Evolutionary conservation across 1,140 invertebrate species (phyloP).

Genomic region (Danaus plexippus): DNA sequence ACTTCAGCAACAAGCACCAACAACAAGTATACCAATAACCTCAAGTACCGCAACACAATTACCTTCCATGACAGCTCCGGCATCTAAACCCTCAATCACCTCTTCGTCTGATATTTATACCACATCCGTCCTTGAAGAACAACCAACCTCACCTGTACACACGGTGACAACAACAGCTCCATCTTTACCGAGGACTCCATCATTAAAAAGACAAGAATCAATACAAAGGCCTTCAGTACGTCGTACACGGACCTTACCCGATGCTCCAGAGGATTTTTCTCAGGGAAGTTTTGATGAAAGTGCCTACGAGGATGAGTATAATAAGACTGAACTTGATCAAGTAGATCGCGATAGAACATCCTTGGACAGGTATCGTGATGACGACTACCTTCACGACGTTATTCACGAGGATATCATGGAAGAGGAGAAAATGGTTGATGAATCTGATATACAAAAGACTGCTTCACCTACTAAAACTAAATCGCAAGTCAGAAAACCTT

Average conservation of each 20-base stretch:
- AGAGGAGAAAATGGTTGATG: conserved; percentile 40
- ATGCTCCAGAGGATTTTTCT: conserved; percentile 58
- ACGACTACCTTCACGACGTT: conserved; percentile 48
- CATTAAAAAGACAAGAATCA: conserved; percentile 62
- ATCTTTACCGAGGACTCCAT: conserved; percentile 53
- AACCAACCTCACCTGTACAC: conserved; percentile 41
- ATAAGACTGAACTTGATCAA: conserved; percentile 69
- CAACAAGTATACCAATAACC: too few relatives aligned
- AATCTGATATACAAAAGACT: conserved; percentile 49
- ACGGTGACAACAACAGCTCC: conserved; percentile 56
- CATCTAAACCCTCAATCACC: too few relatives aligned
- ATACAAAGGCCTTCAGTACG: conserved; percentile 65
- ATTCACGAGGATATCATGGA: conserved; percentile 51
- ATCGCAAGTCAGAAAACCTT: conserved; percentile 53
- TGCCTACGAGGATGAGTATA: conserved; percentile 67
- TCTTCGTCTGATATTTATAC: too few relatives aligned
- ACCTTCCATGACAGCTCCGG: too few relatives aligned
- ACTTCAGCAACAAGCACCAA: conserved; percentile 36
- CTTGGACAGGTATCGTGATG: conserved; percentile 61
- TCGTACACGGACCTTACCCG: conserved; percentile 55
- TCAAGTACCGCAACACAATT: too few relatives aligned
- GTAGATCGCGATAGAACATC: conserved; percentile 57
- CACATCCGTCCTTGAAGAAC: conserved; percentile 61
- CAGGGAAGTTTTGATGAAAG: conserved; percentile 62
- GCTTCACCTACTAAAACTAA: conserved; percentile 54